Evolutionary conservation across 1,140 invertebrate species (phyloP).

Genomic region (Steinernema feltiae): DNA sequence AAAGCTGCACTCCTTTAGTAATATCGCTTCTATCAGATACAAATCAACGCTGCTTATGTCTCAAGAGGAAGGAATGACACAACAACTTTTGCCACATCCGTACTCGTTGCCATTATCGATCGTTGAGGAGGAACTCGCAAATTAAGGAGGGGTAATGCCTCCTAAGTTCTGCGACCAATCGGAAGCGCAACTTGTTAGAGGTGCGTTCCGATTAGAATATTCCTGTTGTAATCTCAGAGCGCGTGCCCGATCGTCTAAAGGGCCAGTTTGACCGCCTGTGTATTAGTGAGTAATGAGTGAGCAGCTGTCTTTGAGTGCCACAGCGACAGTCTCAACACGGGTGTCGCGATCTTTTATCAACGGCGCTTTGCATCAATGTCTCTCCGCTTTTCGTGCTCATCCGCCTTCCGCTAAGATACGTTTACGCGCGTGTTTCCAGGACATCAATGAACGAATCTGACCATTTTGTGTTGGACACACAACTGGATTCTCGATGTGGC

Average conservation of each 20-base stretch:
- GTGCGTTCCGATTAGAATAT: neutral
- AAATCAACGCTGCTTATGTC: neutral
- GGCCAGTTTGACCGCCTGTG: conserved; percentile 1
- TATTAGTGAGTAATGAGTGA: conserved; percentile 12
- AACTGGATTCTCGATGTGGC: neutral
- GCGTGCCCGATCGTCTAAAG: neutral
- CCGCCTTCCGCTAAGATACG: neutral
- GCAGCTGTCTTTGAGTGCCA: neutral
- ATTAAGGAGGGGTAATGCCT: conserved; percentile 6
- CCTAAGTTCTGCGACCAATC: neutral
- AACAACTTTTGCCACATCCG: neutral
- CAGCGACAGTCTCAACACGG: conserved; percentile 5
- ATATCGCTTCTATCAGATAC: too few species aligned
- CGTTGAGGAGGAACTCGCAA: neutral
- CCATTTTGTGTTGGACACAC: neutral
- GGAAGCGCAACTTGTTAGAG: conserved; percentile 6
- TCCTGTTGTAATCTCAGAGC: conserved; percentile 2
- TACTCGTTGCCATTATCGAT: neutral
- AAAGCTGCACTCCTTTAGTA: too few species aligned
- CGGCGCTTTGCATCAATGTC: neutral
- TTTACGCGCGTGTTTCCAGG: neutral
- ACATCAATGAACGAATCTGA: neutral
- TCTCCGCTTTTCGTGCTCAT: neutral
- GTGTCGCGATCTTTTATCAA: neutral
- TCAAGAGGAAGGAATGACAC: neutral